phyloP scores from a whole-genome alignment of 1,140 invertebrate genomes.

The Drosophila fuyamai region DNA sequence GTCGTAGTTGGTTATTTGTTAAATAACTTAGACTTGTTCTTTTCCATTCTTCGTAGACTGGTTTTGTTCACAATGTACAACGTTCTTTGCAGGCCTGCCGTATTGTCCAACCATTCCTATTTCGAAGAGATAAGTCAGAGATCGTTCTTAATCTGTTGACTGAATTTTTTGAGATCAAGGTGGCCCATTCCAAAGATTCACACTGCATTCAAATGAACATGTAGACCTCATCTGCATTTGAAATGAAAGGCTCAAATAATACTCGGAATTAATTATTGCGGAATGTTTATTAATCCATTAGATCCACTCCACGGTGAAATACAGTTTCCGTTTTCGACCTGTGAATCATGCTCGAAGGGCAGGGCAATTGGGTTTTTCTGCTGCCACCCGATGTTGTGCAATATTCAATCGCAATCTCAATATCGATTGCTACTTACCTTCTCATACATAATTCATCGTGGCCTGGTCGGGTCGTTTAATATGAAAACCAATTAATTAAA shows the following conservation, averaged over 20 bases:
- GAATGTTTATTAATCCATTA: constrained; percentile 42
- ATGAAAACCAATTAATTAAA: constrained; percentile 81
- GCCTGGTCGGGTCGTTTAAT: constrained; percentile 64
- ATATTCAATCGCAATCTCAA: constrained; percentile 44
- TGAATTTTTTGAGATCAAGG: constrained; percentile 4
- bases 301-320: constrained; percentile 46
- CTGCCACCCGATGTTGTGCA: constrained; percentile 15
- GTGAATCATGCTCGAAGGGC: neutral
- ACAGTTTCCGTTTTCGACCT: constrained; percentile 33
- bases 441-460: constrained; percentile 71
- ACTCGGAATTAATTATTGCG: constrained; percentile 38
- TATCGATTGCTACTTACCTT: constrained; percentile 52
- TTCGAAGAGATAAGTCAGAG: neutral
- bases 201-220: neutral
- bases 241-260: constrained; percentile 20
- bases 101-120: too few relatives aligned
- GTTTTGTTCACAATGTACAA: too few relatives aligned
- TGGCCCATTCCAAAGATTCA: constrained; percentile 6
- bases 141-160: neutral
- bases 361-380: constrained; percentile 19
- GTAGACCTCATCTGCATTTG: constrained; percentile 37
- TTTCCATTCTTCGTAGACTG: too few relatives aligned
- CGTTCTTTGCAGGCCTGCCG: too few relatives aligned
- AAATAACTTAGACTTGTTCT: too few relatives aligned
- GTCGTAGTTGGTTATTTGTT: too few relatives aligned